These are phyloP conservation scores for Oscheius sp. DNA, from an alignment of 1,140 invertebrate species.

Conservation along the genomic window DNA sequence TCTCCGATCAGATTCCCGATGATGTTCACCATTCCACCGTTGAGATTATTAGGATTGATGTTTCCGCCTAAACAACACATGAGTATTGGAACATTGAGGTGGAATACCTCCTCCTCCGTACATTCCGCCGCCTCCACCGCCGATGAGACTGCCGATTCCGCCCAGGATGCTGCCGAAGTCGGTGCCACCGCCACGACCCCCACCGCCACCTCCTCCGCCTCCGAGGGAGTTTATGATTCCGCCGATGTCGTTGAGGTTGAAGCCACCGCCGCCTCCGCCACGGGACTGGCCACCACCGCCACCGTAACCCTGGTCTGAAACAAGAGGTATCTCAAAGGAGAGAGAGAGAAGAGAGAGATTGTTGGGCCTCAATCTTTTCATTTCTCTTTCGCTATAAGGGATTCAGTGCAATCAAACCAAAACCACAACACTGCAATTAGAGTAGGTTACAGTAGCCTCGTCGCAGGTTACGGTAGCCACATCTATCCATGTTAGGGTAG, in stretches of 20 bases:
- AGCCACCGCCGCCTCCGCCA: constrained; percentile 40
- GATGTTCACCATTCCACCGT: constrained; percentile 56
- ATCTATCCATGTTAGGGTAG: not conserved
- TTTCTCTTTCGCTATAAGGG: too few species aligned
- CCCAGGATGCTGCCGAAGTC: constrained; percentile 44
- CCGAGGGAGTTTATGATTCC: constrained; percentile 25
- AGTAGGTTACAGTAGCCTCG: too few species aligned
- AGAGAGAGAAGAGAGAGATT: too few species aligned
- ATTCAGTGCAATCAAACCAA: not conserved
- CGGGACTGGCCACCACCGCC: constrained; percentile 7
- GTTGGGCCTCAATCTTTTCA: too few species aligned
- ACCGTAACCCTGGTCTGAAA: not conserved
- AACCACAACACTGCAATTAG: not conserved
- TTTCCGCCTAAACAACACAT: too few species aligned
- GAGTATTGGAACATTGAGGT: too few species aligned
- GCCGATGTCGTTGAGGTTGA: constrained; percentile 32
- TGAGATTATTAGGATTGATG: constrained; percentile 47
- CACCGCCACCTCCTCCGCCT: constrained; percentile 27
- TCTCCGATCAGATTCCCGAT: constrained; percentile 60
- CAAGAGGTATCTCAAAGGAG: too few species aligned
- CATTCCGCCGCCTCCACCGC: constrained; percentile 45
- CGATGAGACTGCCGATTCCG: constrained; percentile 45
- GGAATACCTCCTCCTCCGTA: constrained; percentile 25
- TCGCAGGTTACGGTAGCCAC: too few species aligned
- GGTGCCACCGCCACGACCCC: constrained; percentile 42